A percentile compares a stretch with the other conserved stretches of the same genome.
These are phyloP conservation scores for Scaptomyza montana DNA, from an alignment of 1,140 invertebrate genomes.

Conservation along the genomic window DNA sequence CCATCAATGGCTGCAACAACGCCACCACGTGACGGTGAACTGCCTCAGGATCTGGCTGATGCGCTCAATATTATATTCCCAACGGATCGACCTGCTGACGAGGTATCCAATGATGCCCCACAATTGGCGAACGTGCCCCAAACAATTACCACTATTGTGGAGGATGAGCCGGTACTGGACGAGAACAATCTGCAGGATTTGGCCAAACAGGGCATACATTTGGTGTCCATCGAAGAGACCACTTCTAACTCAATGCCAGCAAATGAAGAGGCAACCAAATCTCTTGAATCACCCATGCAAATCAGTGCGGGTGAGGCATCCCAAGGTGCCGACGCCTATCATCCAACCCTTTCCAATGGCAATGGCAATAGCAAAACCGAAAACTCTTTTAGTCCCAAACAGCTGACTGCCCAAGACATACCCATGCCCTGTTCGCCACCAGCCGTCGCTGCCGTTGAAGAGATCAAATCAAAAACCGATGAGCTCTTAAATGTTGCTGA, in stretches of 20 bases:
- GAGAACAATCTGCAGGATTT: constrained; percentile 70
- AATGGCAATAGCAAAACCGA: constrained; percentile 46
- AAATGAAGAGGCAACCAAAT: constrained; percentile 35
- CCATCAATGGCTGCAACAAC: constrained; percentile 58
- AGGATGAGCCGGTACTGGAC: constrained; percentile 62
- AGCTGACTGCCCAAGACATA: constrained; percentile 53
- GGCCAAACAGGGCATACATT: constrained; percentile 75
- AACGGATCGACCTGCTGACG: constrained; percentile 49
- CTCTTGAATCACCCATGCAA: constrained; percentile 26
- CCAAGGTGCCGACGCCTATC: background rate
- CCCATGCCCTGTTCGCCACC: constrained; percentile 60
- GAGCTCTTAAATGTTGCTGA: constrained; percentile 50
- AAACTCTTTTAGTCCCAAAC: constrained; percentile 23
- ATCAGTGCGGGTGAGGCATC: constrained; percentile 25
- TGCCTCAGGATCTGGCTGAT: constrained; percentile 88
- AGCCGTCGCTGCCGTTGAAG: constrained; percentile 4
- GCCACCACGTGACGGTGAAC: constrained; percentile 64
- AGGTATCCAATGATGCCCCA: constrained; percentile 33
- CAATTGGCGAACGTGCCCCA: constrained; percentile 35
- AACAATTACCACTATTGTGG: constrained; percentile 70
- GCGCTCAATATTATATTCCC: constrained; percentile 90
- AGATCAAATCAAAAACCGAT: constrained; percentile 16
- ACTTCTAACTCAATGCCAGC: constrained; percentile 45
- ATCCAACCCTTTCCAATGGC: background rate
- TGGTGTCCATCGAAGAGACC: constrained; percentile 70